Base-by-base conservation (phyloP, 1,140 invertebrate species). In the Papilio glaucus region DNA sequence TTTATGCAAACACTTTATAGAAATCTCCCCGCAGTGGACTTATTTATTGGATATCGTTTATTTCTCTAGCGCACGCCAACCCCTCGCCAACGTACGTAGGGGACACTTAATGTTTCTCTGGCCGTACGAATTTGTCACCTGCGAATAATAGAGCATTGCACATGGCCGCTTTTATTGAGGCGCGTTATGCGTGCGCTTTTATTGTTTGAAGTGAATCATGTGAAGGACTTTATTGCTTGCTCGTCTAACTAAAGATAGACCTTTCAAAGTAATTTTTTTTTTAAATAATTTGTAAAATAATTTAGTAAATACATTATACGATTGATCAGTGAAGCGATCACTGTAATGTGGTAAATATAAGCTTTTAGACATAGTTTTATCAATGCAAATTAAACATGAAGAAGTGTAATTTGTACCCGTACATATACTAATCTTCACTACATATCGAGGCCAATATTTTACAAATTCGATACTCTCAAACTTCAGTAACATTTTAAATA, bases 31-130 rank as follows among this genome's bases (percentile, higher is more conserved):
- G 82, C 75, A 21, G 75, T 57, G 82, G 80, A 78, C 85, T 76
- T 86, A 86, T 87, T 89, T 89, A 89, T 89, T 89, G 84, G 73
- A 80, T 74, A 75, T 83, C 82, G 83, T 86, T 86, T 85, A 77
- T 84, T 77, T 80, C 78, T 77, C 71, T 49, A 21, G 72, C 69
- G 70, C 79, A 80, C 72, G 67, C 76, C 24, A 18, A 45, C 42
- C 61, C 69, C 53, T 49, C 53, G 24, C 72, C 10, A 9, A 5
- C n/a, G 38, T 9, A 57, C 7, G 21, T 37, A 18, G 67, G 67
- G 65, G 39, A 68, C 65, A 68, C 26, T 61, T 24, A 65, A 65
- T 68, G 39, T 68, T 68, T 15, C 9, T 61, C 65, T 29, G 41
- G n/a, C 37, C 39, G 65, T 15, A 41, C 62, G 65, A 45, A 68